phyloP scores from a whole-genome alignment of 2,888 invertebrate genomes.

The Watsonalla cultraria region DNA sequence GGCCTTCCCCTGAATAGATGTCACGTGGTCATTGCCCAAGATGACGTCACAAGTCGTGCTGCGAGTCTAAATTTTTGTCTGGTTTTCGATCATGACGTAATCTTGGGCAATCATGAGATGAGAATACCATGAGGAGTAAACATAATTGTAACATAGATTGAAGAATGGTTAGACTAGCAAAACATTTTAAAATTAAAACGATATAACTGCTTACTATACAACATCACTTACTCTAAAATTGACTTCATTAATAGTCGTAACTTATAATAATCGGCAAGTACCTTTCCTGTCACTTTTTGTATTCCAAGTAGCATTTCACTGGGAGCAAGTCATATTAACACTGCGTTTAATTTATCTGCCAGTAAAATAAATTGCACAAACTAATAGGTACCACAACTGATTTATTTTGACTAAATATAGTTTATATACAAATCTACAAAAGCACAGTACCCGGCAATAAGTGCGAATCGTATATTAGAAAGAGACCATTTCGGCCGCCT shows the following conservation, averaged over 20 bases:
- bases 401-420: conserved; percentile 14
- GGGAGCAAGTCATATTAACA: not conserved
- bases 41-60: too few species aligned
- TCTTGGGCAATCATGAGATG: too few species aligned
- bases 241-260: conserved; percentile 20
- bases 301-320: conserved; percentile 9
- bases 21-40: too few species aligned
- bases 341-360: not conserved
- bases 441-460: too few species aligned
- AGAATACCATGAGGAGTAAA: too few species aligned
- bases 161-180: conserved; percentile 33
- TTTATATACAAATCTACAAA: too few species aligned
- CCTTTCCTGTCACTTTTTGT: conserved; percentile 8
- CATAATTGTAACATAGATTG: not conserved
- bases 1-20: too few species aligned
- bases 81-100: too few species aligned
- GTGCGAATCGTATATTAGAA: too few species aligned
- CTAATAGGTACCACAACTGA: not conserved
- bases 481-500: too few species aligned
- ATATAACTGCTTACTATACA: conserved; percentile 15
- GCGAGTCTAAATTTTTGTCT: too few species aligned
- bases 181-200: conserved; percentile 13
- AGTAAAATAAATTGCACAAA: conserved; percentile 1
- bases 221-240: conserved; percentile 28
- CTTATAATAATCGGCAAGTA: conserved; percentile 28